A percentile compares a stretch with the other conserved stretches of the same genome.
phyloP scores from a whole-genome alignment of 2,113 vertebrate species.

The Channa argus region DNA sequence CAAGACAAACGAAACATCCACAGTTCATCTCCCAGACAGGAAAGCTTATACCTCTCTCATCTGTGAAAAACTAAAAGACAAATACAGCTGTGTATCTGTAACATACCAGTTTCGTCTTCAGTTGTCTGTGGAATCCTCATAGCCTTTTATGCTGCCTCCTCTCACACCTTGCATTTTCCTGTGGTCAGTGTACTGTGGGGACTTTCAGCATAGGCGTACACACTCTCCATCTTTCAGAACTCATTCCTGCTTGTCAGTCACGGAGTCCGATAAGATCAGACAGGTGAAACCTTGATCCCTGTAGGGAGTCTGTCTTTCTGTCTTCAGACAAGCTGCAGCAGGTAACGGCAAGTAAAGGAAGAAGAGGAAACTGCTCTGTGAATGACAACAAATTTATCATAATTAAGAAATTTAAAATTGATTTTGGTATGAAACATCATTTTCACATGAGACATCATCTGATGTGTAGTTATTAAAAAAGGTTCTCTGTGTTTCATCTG shows the following conservation, averaged over 20 bases:
- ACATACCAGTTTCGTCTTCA: conserved; percentile 1
- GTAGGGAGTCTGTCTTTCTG: not conserved
- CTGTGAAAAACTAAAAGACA: no score
- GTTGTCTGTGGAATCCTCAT: not conserved
- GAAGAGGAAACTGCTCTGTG: not conserved
- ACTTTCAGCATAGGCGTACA: not conserved
- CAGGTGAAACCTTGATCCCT: conserved; percentile 7
- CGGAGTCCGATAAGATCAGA: not conserved
- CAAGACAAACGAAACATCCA: no score
- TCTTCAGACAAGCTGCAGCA: conserved; percentile 32
- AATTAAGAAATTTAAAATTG: not conserved
- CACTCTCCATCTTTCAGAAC: not conserved
- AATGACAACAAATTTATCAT: not conserved
- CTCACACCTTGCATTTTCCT: not conserved
- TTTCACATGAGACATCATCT: conserved; percentile 16
- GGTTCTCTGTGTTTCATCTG: not conserved
- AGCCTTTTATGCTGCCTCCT: not conserved
- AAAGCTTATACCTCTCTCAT: no score
- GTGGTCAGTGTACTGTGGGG: not conserved
- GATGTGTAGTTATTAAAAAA: not conserved
- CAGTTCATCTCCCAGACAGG: no score
- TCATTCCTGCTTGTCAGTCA: conserved; percentile 17
- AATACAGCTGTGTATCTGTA: not conserved
- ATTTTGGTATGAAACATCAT: not conserved
- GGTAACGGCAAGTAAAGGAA: not conserved